Evolutionary conservation across 2,797 vertebrate species (phyloP), one percentile per base, ranked within the genome.

Genomic region (Oophaga sylvatica): DNA sequence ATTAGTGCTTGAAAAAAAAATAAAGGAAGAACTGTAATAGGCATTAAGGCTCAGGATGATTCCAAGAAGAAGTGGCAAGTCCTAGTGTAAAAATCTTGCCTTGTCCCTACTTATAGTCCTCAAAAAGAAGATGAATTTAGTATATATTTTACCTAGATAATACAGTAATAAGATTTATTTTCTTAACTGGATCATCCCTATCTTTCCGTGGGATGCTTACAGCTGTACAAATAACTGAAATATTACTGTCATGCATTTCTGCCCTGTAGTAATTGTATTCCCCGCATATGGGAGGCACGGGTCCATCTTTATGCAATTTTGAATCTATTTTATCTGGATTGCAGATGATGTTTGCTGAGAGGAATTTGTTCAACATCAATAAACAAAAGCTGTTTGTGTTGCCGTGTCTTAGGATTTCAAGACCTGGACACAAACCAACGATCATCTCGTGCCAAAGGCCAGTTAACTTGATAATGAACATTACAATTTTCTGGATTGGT

Each of bases 361-460:
- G 56, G 73, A 84, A 84, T 84, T 65, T 56, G 48, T 73, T 73
- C 26, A 80, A 29, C 53, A 79, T 67, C 81, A 70, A 88, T 71
- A 80, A 88, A 84, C 87, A 88, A 83, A 31, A 78, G 53, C 65
- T 87, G 80, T 83, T 88, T 84, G 68, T 80, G 70, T 81, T 80
- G 53, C n/a, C 71, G 60, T 80, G 35, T 80, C 31, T 65, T 80
- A 62, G 57, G 78, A 80, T 79, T 82, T 75, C 13, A 65, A 83
- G 53, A 35, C 68, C 81, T 83, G 81, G 87, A 84, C 26, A 5
- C 17, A n/a, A 29, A 41, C 63, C 81, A 83, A 29, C 20, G 83
- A 15, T 41, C 45, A 63, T 67, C 19, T 10, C 12, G 67, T 71
- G 57, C 81, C n/a, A 78, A 84, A 56, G 45, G 81, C 22, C 63